Evolutionary conservation across 2,113 vertebrate species (phyloP).

Genomic region (Thomomys bottae): DNA sequence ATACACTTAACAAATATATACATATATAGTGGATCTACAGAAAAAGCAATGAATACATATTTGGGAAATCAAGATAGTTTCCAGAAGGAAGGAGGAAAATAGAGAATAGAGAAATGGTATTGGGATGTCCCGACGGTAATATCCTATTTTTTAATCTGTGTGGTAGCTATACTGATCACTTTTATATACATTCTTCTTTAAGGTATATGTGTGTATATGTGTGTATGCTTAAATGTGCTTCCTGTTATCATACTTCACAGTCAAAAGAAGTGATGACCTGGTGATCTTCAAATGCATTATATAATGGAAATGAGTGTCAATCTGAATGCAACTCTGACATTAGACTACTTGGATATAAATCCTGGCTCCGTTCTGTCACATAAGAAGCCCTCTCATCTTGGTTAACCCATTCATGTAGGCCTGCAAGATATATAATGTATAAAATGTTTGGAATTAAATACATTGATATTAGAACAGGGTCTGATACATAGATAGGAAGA

Average conservation of each 20-base stretch:
- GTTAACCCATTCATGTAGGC: not conserved
- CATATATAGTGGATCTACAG: not conserved
- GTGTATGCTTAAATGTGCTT: not conserved
- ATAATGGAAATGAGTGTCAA: not conserved
- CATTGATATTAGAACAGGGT: not conserved
- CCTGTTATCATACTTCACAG: not conserved
- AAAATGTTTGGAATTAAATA: slow-evolving; percentile 9
- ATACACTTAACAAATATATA: not conserved
- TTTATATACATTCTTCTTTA: not conserved
- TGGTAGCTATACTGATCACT: not conserved
- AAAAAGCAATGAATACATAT: not conserved
- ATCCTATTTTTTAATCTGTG: not conserved
- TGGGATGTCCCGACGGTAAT: not conserved
- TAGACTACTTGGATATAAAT: not conserved
- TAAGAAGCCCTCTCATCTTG: not conserved
- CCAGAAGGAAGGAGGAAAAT: not conserved
- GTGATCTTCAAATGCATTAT: not conserved
- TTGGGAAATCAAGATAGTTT: not conserved
- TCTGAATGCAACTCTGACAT: not conserved
- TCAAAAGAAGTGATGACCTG: not conserved
- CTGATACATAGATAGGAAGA: not conserved
- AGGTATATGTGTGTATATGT: not conserved
- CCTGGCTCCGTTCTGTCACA: not conserved
- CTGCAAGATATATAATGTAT: not conserved
- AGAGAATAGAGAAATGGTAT: not conserved